Evolutionary conservation across 2,888 invertebrate species (phyloP).

Genomic region (Acanthacorydalis orientalis): DNA sequence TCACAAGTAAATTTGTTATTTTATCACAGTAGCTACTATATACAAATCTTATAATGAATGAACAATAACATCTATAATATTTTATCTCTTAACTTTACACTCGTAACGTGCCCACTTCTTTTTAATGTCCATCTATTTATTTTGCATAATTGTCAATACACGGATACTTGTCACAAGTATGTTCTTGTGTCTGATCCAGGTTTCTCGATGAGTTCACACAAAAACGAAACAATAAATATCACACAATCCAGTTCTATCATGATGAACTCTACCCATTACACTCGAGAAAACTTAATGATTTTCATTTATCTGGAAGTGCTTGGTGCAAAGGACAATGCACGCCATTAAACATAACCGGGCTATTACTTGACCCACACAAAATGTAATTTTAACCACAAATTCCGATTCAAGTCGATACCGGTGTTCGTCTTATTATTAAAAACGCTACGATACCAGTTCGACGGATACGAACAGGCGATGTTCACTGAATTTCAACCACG

Average conservation of each 20-base stretch:
- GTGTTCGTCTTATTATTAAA: too few relatives aligned
- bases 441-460: too few relatives aligned
- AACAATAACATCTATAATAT: too few relatives aligned
- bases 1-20: not conserved
- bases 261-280: too few relatives aligned
- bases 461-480: too few relatives aligned
- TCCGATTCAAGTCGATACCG: not conserved
- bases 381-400: constrained; percentile 2
- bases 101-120: not conserved
- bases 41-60: too few relatives aligned
- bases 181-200: too few relatives aligned
- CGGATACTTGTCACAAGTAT: too few relatives aligned
- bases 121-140: not conserved
- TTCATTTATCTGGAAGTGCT: constrained; percentile 2
- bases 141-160: not conserved
- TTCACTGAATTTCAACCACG: too few relatives aligned
- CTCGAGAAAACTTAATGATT: not conserved
- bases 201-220: too few relatives aligned
- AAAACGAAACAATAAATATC: too few relatives aligned
- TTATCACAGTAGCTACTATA: not conserved
- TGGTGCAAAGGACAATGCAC: constrained; percentile 7
- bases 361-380: not conserved
- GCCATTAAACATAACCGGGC: constrained; percentile 5
- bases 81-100: not conserved
- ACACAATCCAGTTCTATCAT: too few relatives aligned